Evolutionary conservation across 2,113 vertebrate species (phyloP).

Genomic region (Pavo muticus): DNA sequence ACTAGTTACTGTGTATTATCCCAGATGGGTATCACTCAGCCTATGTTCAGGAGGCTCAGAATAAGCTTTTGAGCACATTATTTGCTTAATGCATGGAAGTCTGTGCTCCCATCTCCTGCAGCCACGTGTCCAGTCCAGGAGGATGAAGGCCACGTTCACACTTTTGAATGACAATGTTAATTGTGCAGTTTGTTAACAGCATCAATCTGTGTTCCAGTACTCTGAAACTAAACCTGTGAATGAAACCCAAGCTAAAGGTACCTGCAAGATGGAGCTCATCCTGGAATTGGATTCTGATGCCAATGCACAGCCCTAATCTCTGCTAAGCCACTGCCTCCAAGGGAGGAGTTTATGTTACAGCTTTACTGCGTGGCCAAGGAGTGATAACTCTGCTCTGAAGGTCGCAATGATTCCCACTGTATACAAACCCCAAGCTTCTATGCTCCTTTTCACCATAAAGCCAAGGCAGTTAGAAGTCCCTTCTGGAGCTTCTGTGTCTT

Average conservation of each 20-base stretch:
- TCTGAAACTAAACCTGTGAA: not conserved
- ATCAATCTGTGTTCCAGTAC: not conserved
- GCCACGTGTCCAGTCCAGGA: not conserved
- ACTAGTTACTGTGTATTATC: not conserved
- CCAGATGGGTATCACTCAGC: not conserved
- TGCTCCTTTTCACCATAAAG: not conserved
- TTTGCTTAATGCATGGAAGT: slow-evolving; percentile 10
- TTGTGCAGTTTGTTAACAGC: not conserved
- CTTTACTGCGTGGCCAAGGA: not conserved
- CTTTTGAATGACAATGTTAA: not conserved
- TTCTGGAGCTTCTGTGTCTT: not conserved
- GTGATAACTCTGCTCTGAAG: not conserved
- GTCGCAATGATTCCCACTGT: not conserved
- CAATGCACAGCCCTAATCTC: not conserved
- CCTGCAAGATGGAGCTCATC: not conserved
- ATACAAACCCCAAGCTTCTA: not conserved
- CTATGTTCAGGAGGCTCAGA: not conserved
- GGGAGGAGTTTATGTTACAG: slow-evolving; percentile 24
- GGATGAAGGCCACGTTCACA: not conserved
- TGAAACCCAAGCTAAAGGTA: not conserved
- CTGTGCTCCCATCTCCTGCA: not conserved
- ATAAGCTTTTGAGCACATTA: not conserved
- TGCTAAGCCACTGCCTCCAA: slow-evolving; percentile 24
- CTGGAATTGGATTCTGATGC: slow-evolving; percentile 9
- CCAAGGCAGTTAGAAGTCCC: not conserved